Evolutionary conservation across 2,797 vertebrate genomes (phyloP), one percentile per base, ranked within the genome.

Genomic region (Dallia pectoralis): DNA sequence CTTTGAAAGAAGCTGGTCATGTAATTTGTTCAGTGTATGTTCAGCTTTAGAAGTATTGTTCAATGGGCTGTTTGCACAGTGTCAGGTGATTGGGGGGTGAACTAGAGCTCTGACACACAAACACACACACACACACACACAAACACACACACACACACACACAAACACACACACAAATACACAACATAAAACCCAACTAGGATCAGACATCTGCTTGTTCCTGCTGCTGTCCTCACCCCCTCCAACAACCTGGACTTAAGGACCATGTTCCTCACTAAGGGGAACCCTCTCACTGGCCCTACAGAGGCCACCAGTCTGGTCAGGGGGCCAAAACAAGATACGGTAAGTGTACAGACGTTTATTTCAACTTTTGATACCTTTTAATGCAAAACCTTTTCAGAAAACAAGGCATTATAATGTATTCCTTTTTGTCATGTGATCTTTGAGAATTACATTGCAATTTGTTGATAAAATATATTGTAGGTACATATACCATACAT

Each of bases 261-360:
- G 68, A 77, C n/a, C 61, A 87, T 87, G 80, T 71, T 63, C 29
- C 2, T 29, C 27, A 65, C 33, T 19, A 47, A 77, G 53, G 32
- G 40, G 6, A n/a, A 18, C 61, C 59, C 12, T 27, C 12, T 27
- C 47, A 27, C 47, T 16, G 15, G 47, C 19, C 44, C 77, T 25
- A 69, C 19, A 18, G 85, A 85, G 72, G 77, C 75, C 67, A 83
- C 81, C 73, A 80, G 74, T 66, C 67, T 85, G 30, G 78, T 83
- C 36, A 68, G 15, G 64, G 71, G 68, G 18, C 25, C 70, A 3
- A 51, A 29, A 25, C 47, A 74, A 29, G 47, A 49, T 63, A 32
- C 51, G 79, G 85, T 84, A 81, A 74, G 78, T n/a, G 40, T 15
- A 27, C 15, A 6, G 61, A 27, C 14, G 27, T 29, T 63, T 27